Evolutionary conservation across 2,113 vertebrate species (phyloP), one percentile per base, ranked within the genome.

Genomic region (Neomonachus schauinslandi): DNA sequence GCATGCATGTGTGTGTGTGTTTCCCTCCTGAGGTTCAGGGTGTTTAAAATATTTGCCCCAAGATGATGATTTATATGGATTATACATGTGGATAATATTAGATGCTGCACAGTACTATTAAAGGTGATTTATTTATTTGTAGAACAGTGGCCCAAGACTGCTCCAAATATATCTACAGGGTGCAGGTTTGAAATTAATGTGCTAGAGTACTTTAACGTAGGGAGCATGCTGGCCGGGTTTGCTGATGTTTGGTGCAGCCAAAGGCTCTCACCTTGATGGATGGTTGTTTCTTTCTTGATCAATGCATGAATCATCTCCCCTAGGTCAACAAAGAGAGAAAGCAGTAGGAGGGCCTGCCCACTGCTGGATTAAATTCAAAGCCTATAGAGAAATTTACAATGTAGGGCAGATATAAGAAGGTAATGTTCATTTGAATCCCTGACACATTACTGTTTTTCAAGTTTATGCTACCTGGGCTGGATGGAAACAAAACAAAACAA

Each of bases 61-160:
- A 93, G 87, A 36, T 67, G 63, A 82, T 92, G 67, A 94, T 88
- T 97, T 96, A 91, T 94, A 61, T 65, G 18, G 65, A 82, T 95
- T 87, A 65, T 87, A 63, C 95, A 96, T 85, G 74, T 76, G 42
- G 72, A 84, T 94, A 95, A 77, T 91, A 74, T 81, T 95, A 94
- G 90, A 94, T 91, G 53, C 72, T 95, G 21, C 80, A 96, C 28
- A 95, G 95, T 63, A 69, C 89, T 96, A 91, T 94, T 97, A 89
- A 65, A 82, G 91, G 77, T 96, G 98, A 98, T 97, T 98, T 97
- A 98, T 97, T 95, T 95, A 80, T 97, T 67, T 74, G 63, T 92
- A 81, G 72, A 92, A 81, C 46, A 91, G 63, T 91, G 95, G 63
- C 63, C 61, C n/a, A 57, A 96, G 85, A 80, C 67, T 90, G 83